Evolutionary conservation across 2,888 invertebrate species (phyloP).

Genomic region (Osmoderma eremita): DNA sequence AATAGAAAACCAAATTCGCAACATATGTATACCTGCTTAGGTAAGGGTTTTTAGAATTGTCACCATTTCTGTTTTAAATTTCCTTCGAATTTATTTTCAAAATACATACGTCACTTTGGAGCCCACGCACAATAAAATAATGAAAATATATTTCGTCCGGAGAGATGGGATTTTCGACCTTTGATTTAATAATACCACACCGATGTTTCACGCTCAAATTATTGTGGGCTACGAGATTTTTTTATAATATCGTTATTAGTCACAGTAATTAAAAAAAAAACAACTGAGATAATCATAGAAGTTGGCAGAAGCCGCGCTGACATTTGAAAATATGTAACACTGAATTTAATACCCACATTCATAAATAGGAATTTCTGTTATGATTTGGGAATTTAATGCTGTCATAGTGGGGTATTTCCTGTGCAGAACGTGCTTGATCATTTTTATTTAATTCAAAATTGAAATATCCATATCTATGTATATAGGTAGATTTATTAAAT

Average conservation of each 20-base stretch:
- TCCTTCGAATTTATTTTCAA: slow-evolving; percentile 18
- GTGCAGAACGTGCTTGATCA: slow-evolving; percentile 1
- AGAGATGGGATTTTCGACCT: slow-evolving; percentile 25
- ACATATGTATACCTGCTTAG: too few species aligned
- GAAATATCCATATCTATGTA: background rate
- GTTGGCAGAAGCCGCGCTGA: slow-evolving; percentile 18
- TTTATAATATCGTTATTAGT: slow-evolving; percentile 16
- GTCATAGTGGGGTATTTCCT: background rate
- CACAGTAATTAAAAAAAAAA: slow-evolving; percentile 34
- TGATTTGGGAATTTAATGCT: slow-evolving; percentile 8
- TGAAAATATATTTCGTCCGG: slow-evolving; percentile 6
- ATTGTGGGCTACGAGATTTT: background rate
- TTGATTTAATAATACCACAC: slow-evolving; percentile 6
- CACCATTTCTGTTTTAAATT: background rate
- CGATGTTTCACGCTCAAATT: background rate
- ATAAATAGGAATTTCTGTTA: slow-evolving; percentile 18
- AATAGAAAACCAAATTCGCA: background rate
- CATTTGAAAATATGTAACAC: slow-evolving; percentile 26
- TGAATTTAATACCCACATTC: slow-evolving; percentile 19
- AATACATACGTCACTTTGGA: slow-evolving; percentile 3
- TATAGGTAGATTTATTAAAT: too few species aligned
- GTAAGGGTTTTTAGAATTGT: background rate
- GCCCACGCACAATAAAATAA: slow-evolving; percentile 17
- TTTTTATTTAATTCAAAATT: too few species aligned
- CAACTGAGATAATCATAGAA: slow-evolving; percentile 27